Evolutionary conservation across 2,113 vertebrate species (phyloP), one percentile per base, ranked within the genome.

Genomic region (Ranitomeya imitator): DNA sequence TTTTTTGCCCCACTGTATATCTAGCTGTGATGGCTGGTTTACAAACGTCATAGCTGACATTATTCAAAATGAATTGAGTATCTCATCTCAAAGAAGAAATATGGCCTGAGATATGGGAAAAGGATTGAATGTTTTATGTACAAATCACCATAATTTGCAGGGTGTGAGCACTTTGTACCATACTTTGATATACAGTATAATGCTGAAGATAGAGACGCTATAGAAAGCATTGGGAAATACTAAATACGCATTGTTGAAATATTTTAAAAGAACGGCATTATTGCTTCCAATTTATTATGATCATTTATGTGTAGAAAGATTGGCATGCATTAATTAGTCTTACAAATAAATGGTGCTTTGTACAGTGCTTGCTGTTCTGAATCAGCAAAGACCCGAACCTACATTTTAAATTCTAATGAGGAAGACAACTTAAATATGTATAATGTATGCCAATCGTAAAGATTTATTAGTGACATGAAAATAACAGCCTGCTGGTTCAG

Each of bases 381-480:
- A 54, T 65, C 81, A 67, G 61, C 81, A 69, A 54, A 9, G 21
- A 83, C 71, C 82, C 19, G 60, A 63, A 51, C n/a, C 14, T 4
- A 79, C 7, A 79, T 52, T 60, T 61, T 23, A 77, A 19, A 65
- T 86, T 79, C 73, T 79, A 86, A 86, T 86, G 45, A 86, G 45
- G 37, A 55, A 18, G 16, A 60, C 74, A 51, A 77, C 37, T 78
- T 52, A 78, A 78, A 65, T 60, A 78, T 61, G 74, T 26, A 51
- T 76, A n/a, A 65, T 86, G 21, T 67, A 51, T 86, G 55, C 23
- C 85, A 86, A 61, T 86, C 73, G 79, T 65, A 83, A 83, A 79
- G 74, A 79, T 55, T 52, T 79, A 79, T 79, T 67, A 65, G 59
- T 52, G 59, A 10, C 31, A 19, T 2, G 71, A 31, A 74, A 77